Evolutionary conservation across 2,113 vertebrate species (phyloP).

Genomic region (Grammomys surdaster): DNA sequence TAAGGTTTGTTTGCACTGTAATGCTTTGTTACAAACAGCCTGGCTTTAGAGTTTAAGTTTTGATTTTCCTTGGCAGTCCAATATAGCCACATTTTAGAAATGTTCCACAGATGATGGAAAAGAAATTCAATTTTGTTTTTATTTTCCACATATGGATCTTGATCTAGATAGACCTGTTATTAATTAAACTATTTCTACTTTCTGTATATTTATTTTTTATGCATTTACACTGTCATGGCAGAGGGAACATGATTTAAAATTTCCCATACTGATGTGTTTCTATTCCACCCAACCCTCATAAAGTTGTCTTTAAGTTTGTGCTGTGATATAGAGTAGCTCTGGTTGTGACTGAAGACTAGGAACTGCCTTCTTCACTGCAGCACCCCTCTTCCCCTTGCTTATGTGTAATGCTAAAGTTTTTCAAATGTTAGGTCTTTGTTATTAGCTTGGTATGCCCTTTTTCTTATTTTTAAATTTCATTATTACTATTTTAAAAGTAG

Average conservation of each 20-base stretch:
- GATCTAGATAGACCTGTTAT: not conserved
- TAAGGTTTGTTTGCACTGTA: constrained; percentile 45
- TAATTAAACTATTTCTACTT: constrained; percentile 32
- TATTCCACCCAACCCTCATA: not conserved
- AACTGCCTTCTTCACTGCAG: not conserved
- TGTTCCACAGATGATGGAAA: not conserved
- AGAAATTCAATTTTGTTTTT: not conserved
- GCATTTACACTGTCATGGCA: not conserved
- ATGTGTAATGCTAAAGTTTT: not conserved
- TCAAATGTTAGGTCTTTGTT: not conserved
- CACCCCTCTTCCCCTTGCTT: not conserved
- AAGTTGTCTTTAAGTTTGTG: constrained; percentile 2
- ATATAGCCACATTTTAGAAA: constrained; percentile 3
- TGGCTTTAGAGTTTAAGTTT: constrained; percentile 4
- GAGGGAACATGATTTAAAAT: not conserved
- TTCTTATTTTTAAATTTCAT: constrained; percentile 9
- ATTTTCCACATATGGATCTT: constrained; percentile 11
- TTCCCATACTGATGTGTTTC: not conserved
- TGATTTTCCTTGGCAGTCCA: constrained; percentile 1
- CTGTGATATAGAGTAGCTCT: not conserved
- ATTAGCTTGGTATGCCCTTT: not conserved
- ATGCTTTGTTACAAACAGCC: not conserved
- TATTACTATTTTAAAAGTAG: constrained; percentile 21
- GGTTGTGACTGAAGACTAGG: not conserved
- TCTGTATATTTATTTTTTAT: not conserved